Base-by-base conservation (phyloP, 2,888 invertebrate genomes). In the Trachelus troglodyta region DNA sequence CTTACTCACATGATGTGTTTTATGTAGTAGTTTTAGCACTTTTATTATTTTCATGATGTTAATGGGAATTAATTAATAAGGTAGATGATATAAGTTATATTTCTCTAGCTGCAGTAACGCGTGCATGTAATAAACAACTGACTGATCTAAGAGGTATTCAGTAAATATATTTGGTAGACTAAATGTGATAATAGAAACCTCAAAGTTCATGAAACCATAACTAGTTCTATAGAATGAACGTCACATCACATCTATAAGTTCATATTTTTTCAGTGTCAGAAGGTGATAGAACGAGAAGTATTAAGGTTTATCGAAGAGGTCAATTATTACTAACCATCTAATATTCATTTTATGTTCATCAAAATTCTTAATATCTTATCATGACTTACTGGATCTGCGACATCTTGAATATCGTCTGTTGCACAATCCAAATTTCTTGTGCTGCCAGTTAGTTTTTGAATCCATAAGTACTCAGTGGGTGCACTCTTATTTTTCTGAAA, bases 401-500 rank as follows among this genome's bases (percentile, higher is more conserved):
- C 79, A 79, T 87, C 86, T 79, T 83, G 87, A 69, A 78, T 79
- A 81, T 88, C 89, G 69, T 88, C 88, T 73, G 82, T 84, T 68
- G 82, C 79, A 30, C 77, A 83, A 77, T 87, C 87, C 79, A 89
- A 85, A 80, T 83, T 88, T 76, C 88, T 84, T 34, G 86, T 85
- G 78, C 85, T 88, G 74, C 89, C 89, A 31, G 87, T 90, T 75
- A 90, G 82, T 68, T 90, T 90, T 79, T 91, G 88, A n/a, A 88
- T 88, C 91, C 91, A 91, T 4, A 85, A 78, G 79, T 88, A 91
- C 76, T 91, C 91, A 11, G 87, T 84, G 77, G 89, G 83, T 15
- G 89, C 81, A 79, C 81, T 89, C 79, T 90, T 90, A 69, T 84
- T 87, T 80, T 89, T 90, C 68, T 90, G 89, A 81, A 88, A 90